These are phyloP conservation scores for Motacilla tschutschensis DNA, from an alignment of 2,113 vertebrate genomes.

Conservation along the genomic window DNA sequence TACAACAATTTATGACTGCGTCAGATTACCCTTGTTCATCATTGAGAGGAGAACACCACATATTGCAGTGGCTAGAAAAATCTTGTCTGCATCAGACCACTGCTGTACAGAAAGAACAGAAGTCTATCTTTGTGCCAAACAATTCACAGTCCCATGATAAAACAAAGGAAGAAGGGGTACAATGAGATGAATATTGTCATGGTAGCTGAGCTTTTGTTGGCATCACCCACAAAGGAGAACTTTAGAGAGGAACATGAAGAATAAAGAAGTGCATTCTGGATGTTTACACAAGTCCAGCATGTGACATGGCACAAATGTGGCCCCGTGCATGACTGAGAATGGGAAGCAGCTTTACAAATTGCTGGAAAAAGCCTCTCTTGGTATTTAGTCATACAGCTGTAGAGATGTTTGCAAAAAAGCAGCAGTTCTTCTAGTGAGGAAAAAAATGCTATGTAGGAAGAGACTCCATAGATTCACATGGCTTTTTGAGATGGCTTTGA, in stretches of 20 bases:
- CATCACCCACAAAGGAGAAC: conserved; percentile 13
- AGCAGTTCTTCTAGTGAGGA: not conserved
- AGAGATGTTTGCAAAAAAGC: not conserved
- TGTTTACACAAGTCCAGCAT: conserved; percentile 26
- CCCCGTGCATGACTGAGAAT: not conserved
- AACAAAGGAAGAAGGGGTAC: not conserved
- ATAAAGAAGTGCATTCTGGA: conserved; percentile 25
- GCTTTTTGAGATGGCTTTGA: not conserved
- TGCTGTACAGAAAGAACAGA: not conserved
- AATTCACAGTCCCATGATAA: not conserved
- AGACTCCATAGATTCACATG: not conserved
- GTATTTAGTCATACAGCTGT: not conserved
- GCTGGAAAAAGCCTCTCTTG: not conserved
- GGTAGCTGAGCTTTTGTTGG: not conserved
- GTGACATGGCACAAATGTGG: not conserved
- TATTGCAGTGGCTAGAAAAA: not conserved
- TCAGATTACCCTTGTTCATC: not conserved
- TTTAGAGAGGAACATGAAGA: conserved; percentile 40
- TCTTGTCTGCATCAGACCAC: not conserved
- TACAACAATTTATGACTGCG: not conserved
- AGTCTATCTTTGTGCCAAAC: not conserved
- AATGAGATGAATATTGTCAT: not conserved
- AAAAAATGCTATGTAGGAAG: not conserved
- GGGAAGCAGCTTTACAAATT: not conserved
- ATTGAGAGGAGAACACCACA: not conserved